These are phyloP conservation scores for Therioaphis trifolii DNA, from an alignment of 2,888 invertebrate species.

Conservation along the genomic window DNA sequence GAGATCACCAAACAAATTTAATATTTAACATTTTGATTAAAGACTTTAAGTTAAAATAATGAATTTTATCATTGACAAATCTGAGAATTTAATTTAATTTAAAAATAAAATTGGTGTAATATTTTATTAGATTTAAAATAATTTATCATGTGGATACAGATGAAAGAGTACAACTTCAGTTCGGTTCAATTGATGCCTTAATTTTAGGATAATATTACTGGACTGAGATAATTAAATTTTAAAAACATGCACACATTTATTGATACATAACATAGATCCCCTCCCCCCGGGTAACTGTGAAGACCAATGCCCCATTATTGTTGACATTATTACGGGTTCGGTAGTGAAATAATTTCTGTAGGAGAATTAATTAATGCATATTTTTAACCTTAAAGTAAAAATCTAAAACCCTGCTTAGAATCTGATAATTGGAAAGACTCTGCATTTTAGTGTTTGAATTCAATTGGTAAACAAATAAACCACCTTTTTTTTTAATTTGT, in stretches of 20 bases:
- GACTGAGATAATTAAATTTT: background rate
- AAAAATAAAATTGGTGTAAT: background rate
- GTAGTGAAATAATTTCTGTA: background rate
- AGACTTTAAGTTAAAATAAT: background rate
- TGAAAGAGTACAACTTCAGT: background rate
- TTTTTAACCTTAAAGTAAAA: slow-evolving; percentile 27
- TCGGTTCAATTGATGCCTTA: background rate
- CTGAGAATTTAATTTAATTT: background rate
- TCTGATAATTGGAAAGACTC: slow-evolving; percentile 51
- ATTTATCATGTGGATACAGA: background rate
- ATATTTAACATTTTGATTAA: background rate
- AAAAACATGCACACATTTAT: background rate
- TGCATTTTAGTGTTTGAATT: slow-evolving; percentile 6
- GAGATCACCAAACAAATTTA: background rate
- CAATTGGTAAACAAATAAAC: background rate
- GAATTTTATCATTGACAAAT: background rate
- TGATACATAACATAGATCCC: background rate
- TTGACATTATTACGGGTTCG: background rate
- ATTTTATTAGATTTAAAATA: background rate
- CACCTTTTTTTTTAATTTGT: slow-evolving; percentile 15
- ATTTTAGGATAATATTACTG: background rate
- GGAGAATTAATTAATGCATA: background rate
- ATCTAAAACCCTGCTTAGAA: slow-evolving; percentile 57
- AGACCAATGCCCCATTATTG: background rate
- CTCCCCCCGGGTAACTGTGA: slow-evolving; percentile 1